These are phyloP conservation scores for Calyptomena viridis DNA, from an alignment of 2,113 vertebrate genomes.

Conservation along the genomic window DNA sequence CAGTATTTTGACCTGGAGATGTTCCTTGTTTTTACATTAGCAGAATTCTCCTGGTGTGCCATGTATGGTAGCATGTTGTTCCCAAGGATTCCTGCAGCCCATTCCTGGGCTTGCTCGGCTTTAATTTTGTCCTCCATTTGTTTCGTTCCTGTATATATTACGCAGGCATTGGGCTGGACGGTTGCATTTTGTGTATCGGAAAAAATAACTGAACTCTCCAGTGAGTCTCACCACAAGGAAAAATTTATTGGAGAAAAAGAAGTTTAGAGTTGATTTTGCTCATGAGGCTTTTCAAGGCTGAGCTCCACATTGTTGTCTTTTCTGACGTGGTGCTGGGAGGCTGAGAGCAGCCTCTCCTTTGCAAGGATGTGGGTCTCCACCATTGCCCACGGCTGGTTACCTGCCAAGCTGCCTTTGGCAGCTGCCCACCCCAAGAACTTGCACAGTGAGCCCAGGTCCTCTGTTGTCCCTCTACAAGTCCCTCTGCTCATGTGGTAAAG, in stretches of 20 bases:
- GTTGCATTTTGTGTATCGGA: background rate
- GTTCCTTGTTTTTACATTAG: background rate
- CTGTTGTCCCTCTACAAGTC: background rate
- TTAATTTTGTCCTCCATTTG: background rate
- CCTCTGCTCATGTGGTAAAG: background rate
- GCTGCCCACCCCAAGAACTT: background rate
- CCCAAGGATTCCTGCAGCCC: background rate
- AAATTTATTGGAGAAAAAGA: background rate
- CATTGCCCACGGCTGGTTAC: fast-evolving
- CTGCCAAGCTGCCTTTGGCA: background rate
- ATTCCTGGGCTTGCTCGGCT: background rate
- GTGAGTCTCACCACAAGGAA: background rate
- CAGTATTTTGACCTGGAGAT: background rate
- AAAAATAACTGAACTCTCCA: conserved; percentile 10
- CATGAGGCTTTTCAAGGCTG: background rate
- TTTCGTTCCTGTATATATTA: background rate
- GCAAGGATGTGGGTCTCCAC: background rate
- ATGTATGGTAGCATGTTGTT: background rate
- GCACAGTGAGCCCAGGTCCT: background rate
- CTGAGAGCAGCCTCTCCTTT: background rate
- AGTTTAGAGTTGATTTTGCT: background rate
- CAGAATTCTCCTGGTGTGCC: background rate
- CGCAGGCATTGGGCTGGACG: background rate
- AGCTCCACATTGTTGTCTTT: background rate
- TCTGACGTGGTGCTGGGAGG: background rate